Percentiles rank a stretch among this genome's conserved stretches.
These are phyloP conservation scores for Cynaeus angustus DNA, from an alignment of 2,888 invertebrate genomes.

Conservation along the genomic window DNA sequence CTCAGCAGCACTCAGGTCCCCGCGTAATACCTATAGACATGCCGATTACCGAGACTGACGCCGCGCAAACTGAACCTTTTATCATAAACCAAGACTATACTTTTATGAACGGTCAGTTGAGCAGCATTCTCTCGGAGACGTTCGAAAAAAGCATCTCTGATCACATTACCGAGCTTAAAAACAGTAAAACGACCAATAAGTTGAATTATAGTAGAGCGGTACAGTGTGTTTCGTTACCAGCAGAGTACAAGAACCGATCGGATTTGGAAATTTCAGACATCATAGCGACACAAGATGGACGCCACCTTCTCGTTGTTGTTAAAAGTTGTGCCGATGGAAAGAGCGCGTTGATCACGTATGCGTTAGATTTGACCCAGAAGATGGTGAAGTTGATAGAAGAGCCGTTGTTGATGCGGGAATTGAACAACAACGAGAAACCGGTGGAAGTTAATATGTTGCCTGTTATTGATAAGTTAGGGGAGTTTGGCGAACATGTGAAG, in stretches of 20 bases:
- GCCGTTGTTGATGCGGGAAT: constrained; percentile 77
- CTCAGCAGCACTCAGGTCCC: constrained; percentile 65
- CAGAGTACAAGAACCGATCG: constrained; percentile 71
- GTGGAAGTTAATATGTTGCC: constrained; percentile 82
- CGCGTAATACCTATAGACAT: constrained; percentile 64
- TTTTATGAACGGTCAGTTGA: constrained; percentile 63
- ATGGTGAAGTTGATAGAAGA: constrained; percentile 75
- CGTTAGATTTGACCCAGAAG: constrained; percentile 73
- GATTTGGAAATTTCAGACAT: constrained; percentile 78
- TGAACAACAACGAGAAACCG: constrained; percentile 80
- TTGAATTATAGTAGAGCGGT: constrained; percentile 72
- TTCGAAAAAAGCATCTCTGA: constrained; percentile 68
- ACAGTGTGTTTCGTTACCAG: constrained; percentile 76
- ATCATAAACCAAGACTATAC: constrained; percentile 62
- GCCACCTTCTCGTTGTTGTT: constrained; percentile 79
- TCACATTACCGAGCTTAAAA: constrained; percentile 70
- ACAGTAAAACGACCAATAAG: constrained; percentile 65
- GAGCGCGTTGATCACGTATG: constrained; percentile 75
- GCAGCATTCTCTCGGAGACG: constrained; percentile 56
- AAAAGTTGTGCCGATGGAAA: constrained; percentile 60
- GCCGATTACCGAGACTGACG: constrained; percentile 64
- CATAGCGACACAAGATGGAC: constrained; percentile 80
- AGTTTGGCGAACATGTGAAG: constrained; percentile 57
- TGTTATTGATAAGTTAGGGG: constrained; percentile 66
- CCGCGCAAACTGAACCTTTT: constrained; percentile 62